Base-by-base conservation (phyloP, 2,888 invertebrate species). In the Dastarcus helophoroides region DNA sequence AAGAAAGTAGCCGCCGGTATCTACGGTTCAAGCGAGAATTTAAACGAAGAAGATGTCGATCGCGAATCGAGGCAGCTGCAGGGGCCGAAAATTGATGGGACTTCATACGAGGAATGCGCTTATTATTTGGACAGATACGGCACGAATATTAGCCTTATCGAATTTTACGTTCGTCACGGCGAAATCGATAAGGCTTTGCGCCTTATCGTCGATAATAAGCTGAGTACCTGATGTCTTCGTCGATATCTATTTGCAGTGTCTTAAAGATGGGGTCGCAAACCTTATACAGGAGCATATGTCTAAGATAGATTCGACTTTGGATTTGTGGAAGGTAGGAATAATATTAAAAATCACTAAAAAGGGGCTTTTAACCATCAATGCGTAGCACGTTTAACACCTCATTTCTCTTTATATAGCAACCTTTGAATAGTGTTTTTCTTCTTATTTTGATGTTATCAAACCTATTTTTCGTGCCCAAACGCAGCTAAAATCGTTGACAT, bases 41-140 rank as follows among this genome's bases (percentile, higher is more conserved):
- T 17, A 8, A 23, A 13, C 3, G 33, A 33, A 30, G 22, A 36
- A 22, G 7, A 14, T 6, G n/a, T n/a, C n/a, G 27, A 32, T 25
- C 21, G 22, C n/a, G 15, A 28, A 2, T 26, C 26, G 10, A 31
- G 23, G 13, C 32, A 34, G 8, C 31, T 39, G 5, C 27, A 31
- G 22, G 42, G 38, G 31, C 46, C 44, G 2, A 41, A 40, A 17
- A 41, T 73, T 1, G 69, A 73, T 35, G 67, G 71, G 0, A 65
- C 71, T 40, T 71, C 73, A 41, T 79, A 79, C 46, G 73, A 78
- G 36, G 90, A 91, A 60, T 85, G 84, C 46, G 58, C 85, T 2
- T 84, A 79, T 55, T 93, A 91, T 57, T 63, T 91, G 3, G 67
- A 71, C 3, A 77, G 73, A 35, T 91, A 89, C 49, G 90, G 88